These are phyloP conservation scores for Rattus rattus DNA, from an alignment of 2,113 vertebrate species.

Conservation along the genomic window DNA sequence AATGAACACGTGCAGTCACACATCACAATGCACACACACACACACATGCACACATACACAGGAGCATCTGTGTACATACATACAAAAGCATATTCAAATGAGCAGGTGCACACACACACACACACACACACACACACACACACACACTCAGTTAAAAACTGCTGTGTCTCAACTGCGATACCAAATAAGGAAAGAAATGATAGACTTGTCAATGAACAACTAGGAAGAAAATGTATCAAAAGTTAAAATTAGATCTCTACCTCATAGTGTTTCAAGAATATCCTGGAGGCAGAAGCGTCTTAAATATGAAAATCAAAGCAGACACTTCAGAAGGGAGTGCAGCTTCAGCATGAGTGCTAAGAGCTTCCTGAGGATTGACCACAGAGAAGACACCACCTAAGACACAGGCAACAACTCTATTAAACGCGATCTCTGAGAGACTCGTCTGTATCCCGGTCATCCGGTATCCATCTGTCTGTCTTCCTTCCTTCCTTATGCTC, in stretches of 20 bases:
- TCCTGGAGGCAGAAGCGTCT: not conserved
- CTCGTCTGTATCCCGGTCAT: not conserved
- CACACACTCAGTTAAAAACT: not conserved
- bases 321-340: not conserved
- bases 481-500: not conserved
- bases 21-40: not conserved
- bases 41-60: not conserved
- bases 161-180: not conserved
- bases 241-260: constrained; percentile 19
- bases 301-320: constrained; percentile 38
- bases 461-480: not conserved
- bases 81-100: too few species aligned
- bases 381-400: not conserved
- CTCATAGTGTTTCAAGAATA: constrained; percentile 11
- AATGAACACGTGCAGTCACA: not conserved
- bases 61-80: not conserved
- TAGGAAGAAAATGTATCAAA: not conserved
- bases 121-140: not conserved
- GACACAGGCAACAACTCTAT: not conserved
- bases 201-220: constrained; percentile 9
- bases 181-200: constrained; percentile 24
- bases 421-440: not conserved
- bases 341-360: not conserved
- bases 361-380: not conserved
- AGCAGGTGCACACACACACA: not conserved